These are phyloP conservation scores for Ornithoptera priamus DNA, from an alignment of 2,888 invertebrate genomes.

Conservation along the genomic window DNA sequence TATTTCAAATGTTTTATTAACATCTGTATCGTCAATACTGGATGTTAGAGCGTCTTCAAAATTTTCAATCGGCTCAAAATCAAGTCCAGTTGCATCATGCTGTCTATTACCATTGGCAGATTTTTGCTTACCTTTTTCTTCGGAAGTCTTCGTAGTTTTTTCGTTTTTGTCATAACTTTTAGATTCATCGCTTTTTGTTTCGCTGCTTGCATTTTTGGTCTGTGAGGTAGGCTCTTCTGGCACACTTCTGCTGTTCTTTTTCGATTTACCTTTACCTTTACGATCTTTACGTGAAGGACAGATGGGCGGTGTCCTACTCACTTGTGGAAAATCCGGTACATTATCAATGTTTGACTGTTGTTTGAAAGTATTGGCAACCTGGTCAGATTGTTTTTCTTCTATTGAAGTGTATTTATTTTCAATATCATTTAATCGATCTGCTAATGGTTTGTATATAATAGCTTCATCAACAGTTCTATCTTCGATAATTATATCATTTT, in stretches of 20 bases:
- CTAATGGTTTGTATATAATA: constrained; percentile 25
- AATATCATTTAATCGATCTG: constrained; percentile 25
- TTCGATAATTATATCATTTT: constrained; percentile 27
- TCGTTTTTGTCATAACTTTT: constrained; percentile 47
- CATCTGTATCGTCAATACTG: constrained; percentile 56
- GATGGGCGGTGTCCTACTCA: constrained; percentile 37
- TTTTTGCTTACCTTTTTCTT: constrained; percentile 60
- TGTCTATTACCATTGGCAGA: constrained; percentile 32
- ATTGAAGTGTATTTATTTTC: constrained; percentile 13
- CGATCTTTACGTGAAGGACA: constrained; percentile 62
- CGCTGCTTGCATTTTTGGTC: constrained; percentile 31
- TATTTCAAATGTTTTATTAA: constrained; percentile 69
- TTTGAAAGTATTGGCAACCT: background rate
- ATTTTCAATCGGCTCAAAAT: constrained; percentile 65
- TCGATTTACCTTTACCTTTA: constrained; percentile 64
- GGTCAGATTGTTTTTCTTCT: background rate
- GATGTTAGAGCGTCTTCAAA: constrained; percentile 73
- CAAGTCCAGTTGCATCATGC: constrained; percentile 21
- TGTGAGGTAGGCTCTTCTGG: constrained; percentile 32
- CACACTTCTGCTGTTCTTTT: constrained; percentile 63
- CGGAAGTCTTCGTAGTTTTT: constrained; percentile 41
- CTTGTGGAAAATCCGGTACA: constrained; percentile 22
- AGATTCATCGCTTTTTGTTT: constrained; percentile 34
- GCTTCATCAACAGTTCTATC: constrained; percentile 22
- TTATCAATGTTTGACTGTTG: constrained; percentile 16